phyloP scores from a whole-genome alignment of 2,113 vertebrate genomes.

The Scomber japonicus region DNA sequence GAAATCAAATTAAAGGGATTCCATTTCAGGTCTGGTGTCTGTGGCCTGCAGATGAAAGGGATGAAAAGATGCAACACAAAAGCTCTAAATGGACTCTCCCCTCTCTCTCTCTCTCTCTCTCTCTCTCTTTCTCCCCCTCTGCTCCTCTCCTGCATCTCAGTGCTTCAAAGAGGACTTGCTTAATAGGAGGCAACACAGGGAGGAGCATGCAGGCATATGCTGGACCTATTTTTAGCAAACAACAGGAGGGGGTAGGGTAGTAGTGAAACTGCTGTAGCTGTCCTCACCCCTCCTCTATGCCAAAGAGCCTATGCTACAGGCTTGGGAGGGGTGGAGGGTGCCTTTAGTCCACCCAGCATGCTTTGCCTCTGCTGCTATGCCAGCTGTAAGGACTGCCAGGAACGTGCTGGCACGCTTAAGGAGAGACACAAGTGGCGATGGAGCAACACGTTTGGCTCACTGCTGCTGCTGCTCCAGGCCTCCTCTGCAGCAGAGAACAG shows the following conservation, averaged over 20 bases:
- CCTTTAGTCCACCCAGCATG: constrained; percentile 55
- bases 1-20: constrained; percentile 75
- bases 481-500: constrained; percentile 13
- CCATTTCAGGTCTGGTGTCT: constrained; percentile 73
- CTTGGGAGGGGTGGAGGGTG: constrained; percentile 6
- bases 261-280: constrained; percentile 58
- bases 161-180: constrained; percentile 72
- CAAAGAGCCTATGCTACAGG: constrained; percentile 45
- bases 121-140: not conserved
- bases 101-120: not conserved
- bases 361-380: constrained; percentile 53
- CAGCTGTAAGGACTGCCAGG: constrained; percentile 62
- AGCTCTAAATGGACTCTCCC: constrained; percentile 64
- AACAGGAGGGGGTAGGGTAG: constrained; percentile 51
- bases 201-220: constrained; percentile 71
- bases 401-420: constrained; percentile 53
- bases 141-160: constrained; percentile 45
- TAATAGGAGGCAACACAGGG: constrained; percentile 70
- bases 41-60: constrained; percentile 57
- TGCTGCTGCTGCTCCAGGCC: constrained; percentile 23
- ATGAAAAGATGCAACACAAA: constrained; percentile 57
- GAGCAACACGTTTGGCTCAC: constrained; percentile 43
- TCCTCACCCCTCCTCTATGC: constrained; percentile 47
- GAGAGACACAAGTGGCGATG: constrained; percentile 36
- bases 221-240: constrained; percentile 74